Evolutionary conservation across 2,888 invertebrate species (phyloP).

Genomic region (Cantharis rufa): DNA sequence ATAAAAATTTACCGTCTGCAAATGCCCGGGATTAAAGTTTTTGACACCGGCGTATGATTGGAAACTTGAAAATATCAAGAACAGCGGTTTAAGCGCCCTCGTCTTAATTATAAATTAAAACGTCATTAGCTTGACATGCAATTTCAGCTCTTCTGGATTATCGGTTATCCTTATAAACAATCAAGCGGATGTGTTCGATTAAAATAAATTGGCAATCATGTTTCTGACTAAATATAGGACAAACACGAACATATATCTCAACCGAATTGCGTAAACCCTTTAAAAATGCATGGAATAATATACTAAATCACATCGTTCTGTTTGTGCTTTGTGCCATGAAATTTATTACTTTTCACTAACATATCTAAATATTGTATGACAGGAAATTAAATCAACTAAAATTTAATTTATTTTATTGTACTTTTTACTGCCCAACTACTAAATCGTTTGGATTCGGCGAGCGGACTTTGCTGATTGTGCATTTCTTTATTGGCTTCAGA

Average conservation of each 20-base stretch:
- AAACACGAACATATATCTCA: slow-evolving; percentile 1
- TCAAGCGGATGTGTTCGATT: background rate
- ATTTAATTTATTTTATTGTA: background rate
- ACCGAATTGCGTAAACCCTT: slow-evolving; percentile 8
- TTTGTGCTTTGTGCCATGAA: background rate
- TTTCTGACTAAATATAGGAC: background rate
- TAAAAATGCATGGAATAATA: slow-evolving; percentile 23
- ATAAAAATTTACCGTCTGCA: slow-evolving; percentile 36
- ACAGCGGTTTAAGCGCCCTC: background rate
- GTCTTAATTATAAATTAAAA: slow-evolving; percentile 3
- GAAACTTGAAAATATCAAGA: background rate
- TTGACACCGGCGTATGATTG: background rate
- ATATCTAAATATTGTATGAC: background rate
- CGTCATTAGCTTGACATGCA: slow-evolving; percentile 2
- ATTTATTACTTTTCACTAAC: background rate
- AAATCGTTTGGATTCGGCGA: background rate
- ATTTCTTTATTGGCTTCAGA: background rate
- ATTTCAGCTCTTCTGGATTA: slow-evolving; percentile 1
- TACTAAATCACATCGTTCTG: background rate
- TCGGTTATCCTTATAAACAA: slow-evolving; percentile 1
- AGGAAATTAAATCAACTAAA: slow-evolving; percentile 1
- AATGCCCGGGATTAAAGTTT: background rate
- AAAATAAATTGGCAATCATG: slow-evolving; percentile 4
- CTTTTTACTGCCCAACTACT: background rate
- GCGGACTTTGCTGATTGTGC: background rate